These are phyloP conservation scores for Syritta pipiens DNA, from an alignment of 2,888 invertebrate species.

Conservation along the genomic window DNA sequence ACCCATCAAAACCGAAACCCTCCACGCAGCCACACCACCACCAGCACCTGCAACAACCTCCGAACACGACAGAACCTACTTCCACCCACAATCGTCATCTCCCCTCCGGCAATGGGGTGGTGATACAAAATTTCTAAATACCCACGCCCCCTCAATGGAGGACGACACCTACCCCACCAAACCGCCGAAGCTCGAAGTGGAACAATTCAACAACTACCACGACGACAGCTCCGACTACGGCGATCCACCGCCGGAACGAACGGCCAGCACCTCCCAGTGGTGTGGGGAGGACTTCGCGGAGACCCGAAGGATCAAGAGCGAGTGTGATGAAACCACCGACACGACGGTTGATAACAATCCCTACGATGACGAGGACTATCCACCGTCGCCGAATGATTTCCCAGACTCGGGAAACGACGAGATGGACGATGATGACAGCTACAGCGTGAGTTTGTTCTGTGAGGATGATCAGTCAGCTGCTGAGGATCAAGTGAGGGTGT, in stretches of 20 bases:
- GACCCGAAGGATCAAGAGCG: conserved; percentile 25
- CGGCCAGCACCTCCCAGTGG: conserved; percentile 10
- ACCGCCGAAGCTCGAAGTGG: background rate
- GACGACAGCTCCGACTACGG: conserved; percentile 28
- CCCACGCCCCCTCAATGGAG: background rate
- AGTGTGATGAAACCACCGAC: conserved; percentile 31
- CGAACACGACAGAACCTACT: background rate
- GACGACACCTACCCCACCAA: background rate
- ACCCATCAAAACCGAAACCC: background rate
- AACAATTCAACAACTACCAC: background rate
- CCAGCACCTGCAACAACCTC: background rate
- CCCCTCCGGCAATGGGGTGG: too few species aligned
- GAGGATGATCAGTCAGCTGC: conserved; percentile 29
- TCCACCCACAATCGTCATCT: too few species aligned
- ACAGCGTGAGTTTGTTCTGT: conserved; percentile 34
- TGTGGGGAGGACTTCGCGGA: conserved; percentile 12
- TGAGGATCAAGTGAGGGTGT: conserved; percentile 1
- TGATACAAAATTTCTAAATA: too few species aligned
- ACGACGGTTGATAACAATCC: conserved; percentile 21
- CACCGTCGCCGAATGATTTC: conserved; percentile 46
- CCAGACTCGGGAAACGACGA: conserved; percentile 35
- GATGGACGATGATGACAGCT: conserved; percentile 37
- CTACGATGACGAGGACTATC: conserved; percentile 39
- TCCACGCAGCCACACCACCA: background rate
- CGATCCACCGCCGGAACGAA: background rate